phyloP scores from a whole-genome alignment of 2,797 vertebrate species.

The Dallia pectoralis region DNA sequence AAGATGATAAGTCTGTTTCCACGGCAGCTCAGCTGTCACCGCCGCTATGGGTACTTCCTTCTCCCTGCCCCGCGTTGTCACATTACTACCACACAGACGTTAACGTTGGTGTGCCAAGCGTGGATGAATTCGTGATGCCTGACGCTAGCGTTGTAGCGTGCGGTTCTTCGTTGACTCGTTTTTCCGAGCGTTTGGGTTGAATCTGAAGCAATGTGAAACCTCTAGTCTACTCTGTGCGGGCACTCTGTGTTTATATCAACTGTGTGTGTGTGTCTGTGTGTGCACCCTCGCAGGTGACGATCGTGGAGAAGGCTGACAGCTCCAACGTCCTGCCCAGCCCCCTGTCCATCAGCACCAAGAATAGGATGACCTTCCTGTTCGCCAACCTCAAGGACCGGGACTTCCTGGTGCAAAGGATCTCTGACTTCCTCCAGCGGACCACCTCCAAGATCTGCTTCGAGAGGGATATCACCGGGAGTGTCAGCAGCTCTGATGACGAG shows the following conservation, averaged over 20 bases:
- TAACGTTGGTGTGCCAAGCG: no score
- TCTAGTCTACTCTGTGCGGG: neutral
- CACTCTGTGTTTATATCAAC: no score
- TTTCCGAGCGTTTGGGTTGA: neutral
- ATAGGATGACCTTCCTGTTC: constrained; percentile 97
- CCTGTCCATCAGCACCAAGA: constrained; percentile 96
- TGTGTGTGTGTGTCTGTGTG: no score
- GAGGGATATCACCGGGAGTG: constrained; percentile 85
- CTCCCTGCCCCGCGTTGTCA: neutral
- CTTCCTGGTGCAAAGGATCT: constrained; percentile 97
- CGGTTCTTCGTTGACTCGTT: neutral
- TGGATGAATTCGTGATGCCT: neutral
- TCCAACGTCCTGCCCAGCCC: constrained; percentile 95
- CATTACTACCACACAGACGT: neutral
- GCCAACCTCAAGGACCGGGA: constrained; percentile 96
- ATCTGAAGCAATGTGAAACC: neutral
- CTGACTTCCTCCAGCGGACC: constrained; percentile 96
- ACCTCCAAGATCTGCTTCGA: constrained; percentile 90
- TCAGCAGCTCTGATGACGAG: constrained; percentile 92
- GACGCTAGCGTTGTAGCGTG: neutral
- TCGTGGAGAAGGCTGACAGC: constrained; percentile 97
- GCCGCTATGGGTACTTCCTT: no score
- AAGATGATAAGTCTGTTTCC: no score
- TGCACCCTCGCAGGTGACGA: constrained; percentile 83
- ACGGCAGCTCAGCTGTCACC: no score